These are phyloP conservation scores for Poeciliopsis retropinna DNA, from an alignment of 2,113 vertebrate species.

Conservation along the genomic window DNA sequence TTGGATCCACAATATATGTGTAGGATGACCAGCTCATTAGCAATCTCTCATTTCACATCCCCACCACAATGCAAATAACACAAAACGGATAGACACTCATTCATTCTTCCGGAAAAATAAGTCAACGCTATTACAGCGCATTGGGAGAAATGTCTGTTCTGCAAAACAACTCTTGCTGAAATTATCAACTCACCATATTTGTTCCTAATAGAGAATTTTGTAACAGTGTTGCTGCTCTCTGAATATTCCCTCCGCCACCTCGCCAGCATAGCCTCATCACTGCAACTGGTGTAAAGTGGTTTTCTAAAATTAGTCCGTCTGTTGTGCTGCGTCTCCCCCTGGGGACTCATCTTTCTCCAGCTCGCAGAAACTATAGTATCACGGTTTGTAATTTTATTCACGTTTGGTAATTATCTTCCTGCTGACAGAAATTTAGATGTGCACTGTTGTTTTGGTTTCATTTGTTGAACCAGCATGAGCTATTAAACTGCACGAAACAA, in stretches of 20 bases:
- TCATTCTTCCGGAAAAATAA: slow-evolving; percentile 14
- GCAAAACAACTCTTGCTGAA: neutral
- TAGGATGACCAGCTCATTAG: neutral
- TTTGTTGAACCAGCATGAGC: neutral
- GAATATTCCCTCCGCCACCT: slow-evolving; percentile 1
- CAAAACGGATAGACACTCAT: neutral
- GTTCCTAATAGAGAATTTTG: neutral
- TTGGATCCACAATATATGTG: neutral
- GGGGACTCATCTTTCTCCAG: slow-evolving; percentile 2
- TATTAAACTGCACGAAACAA: neutral
- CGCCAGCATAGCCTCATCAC: slow-evolving; percentile 3
- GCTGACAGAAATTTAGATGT: slow-evolving; percentile 12
- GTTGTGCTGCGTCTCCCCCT: slow-evolving; percentile 6
- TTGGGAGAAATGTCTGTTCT: neutral
- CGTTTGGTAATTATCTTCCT: neutral
- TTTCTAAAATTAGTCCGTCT: slow-evolving; percentile 11
- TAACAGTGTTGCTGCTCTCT: slow-evolving; percentile 6
- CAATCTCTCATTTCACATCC: neutral
- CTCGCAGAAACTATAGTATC: neutral
- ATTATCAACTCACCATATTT: neutral
- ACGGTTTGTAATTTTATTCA: neutral
- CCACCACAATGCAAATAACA: neutral
- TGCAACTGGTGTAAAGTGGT: slow-evolving; percentile 6
- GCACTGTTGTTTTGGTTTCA: neutral
- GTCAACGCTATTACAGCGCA: neutral